Conservation (phyloP, 2,113 vertebrate species). For the Pungitius pungitius region DNA sequence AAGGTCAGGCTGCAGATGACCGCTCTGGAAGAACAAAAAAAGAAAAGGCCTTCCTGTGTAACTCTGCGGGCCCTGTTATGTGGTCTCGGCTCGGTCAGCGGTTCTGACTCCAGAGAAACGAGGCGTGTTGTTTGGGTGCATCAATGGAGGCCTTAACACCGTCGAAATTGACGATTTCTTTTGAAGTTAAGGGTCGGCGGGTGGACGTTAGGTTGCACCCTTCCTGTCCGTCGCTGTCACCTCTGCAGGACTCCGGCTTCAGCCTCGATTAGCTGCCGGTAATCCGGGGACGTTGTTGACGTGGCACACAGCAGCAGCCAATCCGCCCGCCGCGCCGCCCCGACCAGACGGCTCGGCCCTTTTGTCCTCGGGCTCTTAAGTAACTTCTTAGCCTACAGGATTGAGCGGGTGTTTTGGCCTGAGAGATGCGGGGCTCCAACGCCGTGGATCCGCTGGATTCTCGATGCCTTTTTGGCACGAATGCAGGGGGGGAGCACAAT, state of each 20-base stretch:
- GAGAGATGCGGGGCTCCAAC: neutral
- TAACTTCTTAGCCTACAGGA: slow-evolving; percentile 19
- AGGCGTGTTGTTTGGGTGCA: neutral
- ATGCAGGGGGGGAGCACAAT: too few relatives aligned
- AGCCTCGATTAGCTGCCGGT: slow-evolving; percentile 66
- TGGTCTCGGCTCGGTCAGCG: too few relatives aligned
- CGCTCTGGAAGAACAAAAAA: slow-evolving; percentile 2
- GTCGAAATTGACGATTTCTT: neutral
- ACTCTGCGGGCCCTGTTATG: neutral
- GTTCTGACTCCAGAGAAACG: too few relatives aligned
- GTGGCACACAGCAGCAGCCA: slow-evolving; percentile 46
- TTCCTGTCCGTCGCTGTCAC: slow-evolving; percentile 63
- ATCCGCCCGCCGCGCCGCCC: slow-evolving; percentile 39
- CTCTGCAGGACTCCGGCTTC: slow-evolving; percentile 62
- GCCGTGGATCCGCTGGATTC: neutral
- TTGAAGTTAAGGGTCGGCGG: too few relatives aligned
- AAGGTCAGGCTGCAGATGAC: slow-evolving; percentile 33
- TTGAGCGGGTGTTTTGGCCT: neutral
- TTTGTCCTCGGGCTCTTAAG: slow-evolving; percentile 34
- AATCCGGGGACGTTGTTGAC: slow-evolving; percentile 74
- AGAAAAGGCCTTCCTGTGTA: slow-evolving; percentile 21
- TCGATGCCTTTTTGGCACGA: too few relatives aligned
- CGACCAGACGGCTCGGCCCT: slow-evolving; percentile 18
- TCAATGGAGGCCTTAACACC: neutral
- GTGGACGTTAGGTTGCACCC: slow-evolving; percentile 5